phyloP scores from a whole-genome alignment of 2,113 vertebrate genomes.

The Rhegmatorhina hoffmannsi region DNA sequence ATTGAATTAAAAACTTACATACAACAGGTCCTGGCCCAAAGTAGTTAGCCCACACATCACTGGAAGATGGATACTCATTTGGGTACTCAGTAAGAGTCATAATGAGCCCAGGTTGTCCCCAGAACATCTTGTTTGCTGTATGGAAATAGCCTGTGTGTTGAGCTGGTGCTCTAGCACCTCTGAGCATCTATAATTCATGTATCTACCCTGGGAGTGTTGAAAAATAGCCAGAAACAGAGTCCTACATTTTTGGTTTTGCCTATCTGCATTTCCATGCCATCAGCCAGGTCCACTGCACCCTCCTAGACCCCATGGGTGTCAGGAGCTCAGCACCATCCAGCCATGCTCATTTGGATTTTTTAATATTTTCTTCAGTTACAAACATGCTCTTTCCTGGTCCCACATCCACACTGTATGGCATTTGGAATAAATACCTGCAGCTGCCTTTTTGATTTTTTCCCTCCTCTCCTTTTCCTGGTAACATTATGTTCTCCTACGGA shows the following conservation, averaged over 20 bases:
- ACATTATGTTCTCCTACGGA: constrained; percentile 40
- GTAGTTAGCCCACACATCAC: background rate
- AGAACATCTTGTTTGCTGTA: background rate
- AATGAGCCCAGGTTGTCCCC: background rate
- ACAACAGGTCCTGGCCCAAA: background rate
- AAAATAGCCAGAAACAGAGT: background rate
- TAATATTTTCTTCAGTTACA: background rate
- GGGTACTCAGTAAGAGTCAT: background rate
- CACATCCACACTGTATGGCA: background rate
- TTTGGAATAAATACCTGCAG: constrained; percentile 36
- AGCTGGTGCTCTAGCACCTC: background rate
- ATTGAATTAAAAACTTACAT: too few relatives aligned
- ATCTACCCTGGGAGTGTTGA: background rate
- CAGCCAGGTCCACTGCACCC: background rate
- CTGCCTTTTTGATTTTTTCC: background rate
- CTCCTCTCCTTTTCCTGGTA: background rate
- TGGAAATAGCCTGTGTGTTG: background rate
- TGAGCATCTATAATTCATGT: background rate
- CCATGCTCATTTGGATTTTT: background rate
- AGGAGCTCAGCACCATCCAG: background rate
- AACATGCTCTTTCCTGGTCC: background rate
- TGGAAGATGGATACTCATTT: background rate
- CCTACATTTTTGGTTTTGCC: background rate
- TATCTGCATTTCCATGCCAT: background rate
- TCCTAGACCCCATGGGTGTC: background rate